phyloP scores from a whole-genome alignment of 2,113 vertebrate species.

The Brachirus orientalis region DNA sequence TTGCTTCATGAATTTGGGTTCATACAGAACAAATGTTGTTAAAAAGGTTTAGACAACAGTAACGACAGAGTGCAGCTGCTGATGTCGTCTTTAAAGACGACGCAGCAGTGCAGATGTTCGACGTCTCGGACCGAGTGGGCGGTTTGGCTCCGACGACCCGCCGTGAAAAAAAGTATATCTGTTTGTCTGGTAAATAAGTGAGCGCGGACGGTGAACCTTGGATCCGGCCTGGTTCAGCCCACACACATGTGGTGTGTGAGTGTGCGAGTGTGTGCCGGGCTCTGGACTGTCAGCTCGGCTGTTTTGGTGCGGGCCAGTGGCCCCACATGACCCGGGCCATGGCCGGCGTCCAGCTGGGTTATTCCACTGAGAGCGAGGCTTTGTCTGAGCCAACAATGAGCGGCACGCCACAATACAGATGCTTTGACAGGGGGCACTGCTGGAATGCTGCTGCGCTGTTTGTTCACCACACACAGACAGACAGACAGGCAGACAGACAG shows the following conservation, averaged over 20 bases:
- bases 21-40: no score
- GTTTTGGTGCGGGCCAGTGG: slow-evolving; percentile 37
- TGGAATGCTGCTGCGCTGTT: slow-evolving; percentile 68
- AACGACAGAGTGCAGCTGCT: no score
- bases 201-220: slow-evolving; percentile 51
- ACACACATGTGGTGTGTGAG: no score
- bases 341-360: slow-evolving; percentile 65
- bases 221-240: slow-evolving; percentile 16
- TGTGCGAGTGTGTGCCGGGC: no score
- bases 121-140: slow-evolving; percentile 11
- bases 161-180: no score
- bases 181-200: slow-evolving; percentile 58
- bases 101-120: no score
- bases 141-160: no score
- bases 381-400: slow-evolving; percentile 68
- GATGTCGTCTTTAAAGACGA: no score
- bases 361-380: slow-evolving; percentile 62
- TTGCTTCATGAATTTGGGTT: no score
- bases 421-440: slow-evolving; percentile 59
- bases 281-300: slow-evolving; percentile 40
- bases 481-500: slow-evolving; percentile 18
- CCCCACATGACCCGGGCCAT: slow-evolving; percentile 49
- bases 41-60: no score
- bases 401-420: slow-evolving; percentile 60
- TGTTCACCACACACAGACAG: neutral